Evolutionary conservation across 2,113 vertebrate genomes (phyloP).

Genomic region (Xenopus tropicalis): UCB_Xtro_10.0 CM004443.2:75715001-75715500

Average conservation of each 20-base stretch:
- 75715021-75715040: background rate
- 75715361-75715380: background rate
- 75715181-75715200: slow-evolving; percentile 8
- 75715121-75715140: slow-evolving; percentile 13
- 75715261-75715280: slow-evolving; percentile 35
- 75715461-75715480: too few species aligned
- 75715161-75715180: slow-evolving; percentile 11
- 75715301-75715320: slow-evolving; percentile 17
- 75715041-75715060: background rate
- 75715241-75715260: slow-evolving; percentile 28
- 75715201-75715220: slow-evolving; percentile 25
- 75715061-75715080: background rate
- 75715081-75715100: background rate
- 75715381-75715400: too few species aligned
- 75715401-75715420: too few species aligned
- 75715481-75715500: too few species aligned
- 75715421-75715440: too few species aligned
- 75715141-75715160: slow-evolving; percentile 11
- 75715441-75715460: too few species aligned
- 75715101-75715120: background rate
- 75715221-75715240: slow-evolving; percentile 34
- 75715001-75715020: background rate
- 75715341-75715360: slow-evolving; percentile 10
- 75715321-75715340: slow-evolving; percentile 14
- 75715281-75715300: slow-evolving; percentile 28